Conservation (phyloP, 1,140 invertebrate genomes). For the Notospermus geniculatus region DNA sequence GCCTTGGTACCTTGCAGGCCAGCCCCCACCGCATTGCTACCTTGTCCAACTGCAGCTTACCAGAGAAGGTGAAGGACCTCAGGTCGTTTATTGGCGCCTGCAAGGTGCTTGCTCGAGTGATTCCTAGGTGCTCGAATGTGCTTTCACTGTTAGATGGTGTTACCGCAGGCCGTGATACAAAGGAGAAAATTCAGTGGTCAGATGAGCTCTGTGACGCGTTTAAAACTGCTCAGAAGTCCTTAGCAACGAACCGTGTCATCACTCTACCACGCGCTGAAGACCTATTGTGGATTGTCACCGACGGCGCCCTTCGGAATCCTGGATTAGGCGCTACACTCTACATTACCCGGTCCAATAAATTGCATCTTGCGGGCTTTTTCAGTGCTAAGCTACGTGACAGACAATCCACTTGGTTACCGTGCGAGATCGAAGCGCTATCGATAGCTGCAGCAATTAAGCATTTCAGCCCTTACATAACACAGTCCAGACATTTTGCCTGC, state of each 20-base stretch:
- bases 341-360: neutral
- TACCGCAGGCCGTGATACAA: neutral
- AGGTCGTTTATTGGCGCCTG: conserved; percentile 10
- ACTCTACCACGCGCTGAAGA: neutral
- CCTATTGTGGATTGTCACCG: neutral
- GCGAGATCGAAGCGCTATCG: too few relatives aligned
- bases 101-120: conserved; percentile 4
- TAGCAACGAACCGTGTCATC: neutral
- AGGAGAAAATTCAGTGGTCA: neutral
- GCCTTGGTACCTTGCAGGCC: conserved; percentile 14
- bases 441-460: too few relatives aligned
- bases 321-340: conserved; percentile 6
- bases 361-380: conserved; percentile 11
- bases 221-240: neutral
- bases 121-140: neutral
- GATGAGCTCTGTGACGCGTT: neutral
- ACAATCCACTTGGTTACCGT: conserved; percentile 1
- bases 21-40: conserved; percentile 22
- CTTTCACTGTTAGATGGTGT: neutral
- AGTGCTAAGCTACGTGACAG: conserved; percentile 12
- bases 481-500: neutral
- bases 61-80: conserved; percentile 13
- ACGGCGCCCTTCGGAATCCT: neutral
- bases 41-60: conserved; percentile 12
- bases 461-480: conserved; percentile 5